Conservation (phyloP, 2,113 vertebrate species). For the Anoura caudifer region DNA sequence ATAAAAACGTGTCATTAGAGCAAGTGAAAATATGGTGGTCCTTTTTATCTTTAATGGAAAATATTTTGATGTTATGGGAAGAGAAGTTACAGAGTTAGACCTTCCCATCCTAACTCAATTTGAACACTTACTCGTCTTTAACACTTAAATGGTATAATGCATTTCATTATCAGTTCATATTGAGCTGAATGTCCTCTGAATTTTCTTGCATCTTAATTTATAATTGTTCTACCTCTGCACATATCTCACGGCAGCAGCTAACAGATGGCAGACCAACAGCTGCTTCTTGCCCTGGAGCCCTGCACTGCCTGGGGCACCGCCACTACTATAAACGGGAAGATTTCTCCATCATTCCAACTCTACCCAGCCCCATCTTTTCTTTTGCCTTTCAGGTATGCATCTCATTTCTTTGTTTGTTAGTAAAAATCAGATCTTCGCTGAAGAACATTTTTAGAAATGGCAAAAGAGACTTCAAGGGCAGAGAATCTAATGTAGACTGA, state of each 20-base stretch:
- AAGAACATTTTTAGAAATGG: not conserved
- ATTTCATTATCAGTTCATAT: not conserved
- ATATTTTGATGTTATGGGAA: not conserved
- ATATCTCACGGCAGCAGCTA: not conserved
- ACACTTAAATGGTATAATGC: not conserved
- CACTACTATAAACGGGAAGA: not conserved
- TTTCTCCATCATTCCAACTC: not conserved
- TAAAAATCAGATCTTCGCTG: not conserved
- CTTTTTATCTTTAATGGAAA: not conserved
- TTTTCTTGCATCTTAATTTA: not conserved
- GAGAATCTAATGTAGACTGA: not conserved
- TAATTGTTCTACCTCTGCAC: not conserved
- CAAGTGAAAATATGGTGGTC: not conserved
- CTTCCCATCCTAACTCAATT: not conserved
- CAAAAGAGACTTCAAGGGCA: not conserved
- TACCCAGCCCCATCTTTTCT: not conserved
- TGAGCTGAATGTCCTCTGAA: not conserved
- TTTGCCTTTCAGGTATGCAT: not conserved
- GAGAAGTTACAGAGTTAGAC: not conserved
- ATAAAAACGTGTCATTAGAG: not conserved
- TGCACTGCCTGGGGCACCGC: not conserved
- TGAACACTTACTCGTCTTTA: not conserved
- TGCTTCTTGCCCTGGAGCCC: not conserved
- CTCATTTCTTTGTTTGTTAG: not conserved
- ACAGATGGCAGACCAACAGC: not conserved